phyloP scores from a whole-genome alignment of 2,113 vertebrate species.

The Corythornis vintsioides region DNA sequence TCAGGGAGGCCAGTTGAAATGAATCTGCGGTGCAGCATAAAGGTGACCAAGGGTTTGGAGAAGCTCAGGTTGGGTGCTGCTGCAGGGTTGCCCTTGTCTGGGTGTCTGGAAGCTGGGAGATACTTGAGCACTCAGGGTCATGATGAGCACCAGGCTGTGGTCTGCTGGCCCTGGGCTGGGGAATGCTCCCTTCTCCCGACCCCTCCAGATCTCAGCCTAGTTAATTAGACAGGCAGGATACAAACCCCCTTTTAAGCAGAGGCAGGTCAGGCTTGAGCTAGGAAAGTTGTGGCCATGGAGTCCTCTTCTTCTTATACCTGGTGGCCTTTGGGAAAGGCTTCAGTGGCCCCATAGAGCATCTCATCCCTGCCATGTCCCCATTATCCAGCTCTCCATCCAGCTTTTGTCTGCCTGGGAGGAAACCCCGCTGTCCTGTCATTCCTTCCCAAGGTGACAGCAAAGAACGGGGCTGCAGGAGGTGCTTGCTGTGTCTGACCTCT shows the following conservation, averaged over 20 bases:
- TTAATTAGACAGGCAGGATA: not conserved
- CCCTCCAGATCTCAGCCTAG: not conserved
- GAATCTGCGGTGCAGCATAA: not conserved
- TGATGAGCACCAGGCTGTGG: not conserved
- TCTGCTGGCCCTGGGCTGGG: not conserved
- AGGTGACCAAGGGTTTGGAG: not conserved
- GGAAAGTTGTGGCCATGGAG: not conserved
- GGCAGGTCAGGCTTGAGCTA: not conserved
- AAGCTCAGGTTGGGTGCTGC: not conserved
- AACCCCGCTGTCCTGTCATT: not conserved
- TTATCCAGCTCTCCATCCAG: not conserved
- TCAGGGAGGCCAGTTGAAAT: not conserved
- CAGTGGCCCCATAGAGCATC: fast-evolving
- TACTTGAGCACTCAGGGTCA: fast-evolving
- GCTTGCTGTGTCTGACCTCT: not conserved
- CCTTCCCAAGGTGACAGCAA: not conserved
- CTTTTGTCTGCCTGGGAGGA: not conserved
- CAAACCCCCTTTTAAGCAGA: not conserved
- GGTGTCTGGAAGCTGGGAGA: not conserved
- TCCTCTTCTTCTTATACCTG: not conserved
- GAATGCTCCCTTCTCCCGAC: not conserved
- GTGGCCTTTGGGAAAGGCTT: not conserved
- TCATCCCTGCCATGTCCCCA: not conserved
- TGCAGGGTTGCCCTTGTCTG: not conserved
- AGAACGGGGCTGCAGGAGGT: not conserved